Conservation (phyloP, 2,888 invertebrate genomes). For the Dicyrtomina minuta region DNA sequence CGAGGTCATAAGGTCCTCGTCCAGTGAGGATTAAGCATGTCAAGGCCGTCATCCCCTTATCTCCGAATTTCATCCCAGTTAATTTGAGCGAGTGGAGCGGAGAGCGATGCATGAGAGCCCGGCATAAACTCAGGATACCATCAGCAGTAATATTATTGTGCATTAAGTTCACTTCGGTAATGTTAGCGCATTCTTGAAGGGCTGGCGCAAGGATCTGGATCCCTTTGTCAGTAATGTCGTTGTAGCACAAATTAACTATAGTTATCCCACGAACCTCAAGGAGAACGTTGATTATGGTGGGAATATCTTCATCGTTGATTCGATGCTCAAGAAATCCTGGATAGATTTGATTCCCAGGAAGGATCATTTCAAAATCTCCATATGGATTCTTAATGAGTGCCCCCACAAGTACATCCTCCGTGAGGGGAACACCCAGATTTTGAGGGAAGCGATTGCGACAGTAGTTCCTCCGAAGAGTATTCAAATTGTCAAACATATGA, state of each 20-base stretch:
- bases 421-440: background rate
- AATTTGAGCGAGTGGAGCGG: slow-evolving; percentile 47
- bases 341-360: slow-evolving; percentile 35
- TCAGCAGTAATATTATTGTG: slow-evolving; percentile 47
- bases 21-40: slow-evolving; percentile 49
- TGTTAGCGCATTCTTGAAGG: slow-evolving; percentile 37
- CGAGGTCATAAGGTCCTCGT: slow-evolving; percentile 44
- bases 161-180: slow-evolving; percentile 43
- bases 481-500: slow-evolving; percentile 5
- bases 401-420: background rate
- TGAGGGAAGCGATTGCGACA: slow-evolving; percentile 6
- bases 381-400: slow-evolving; percentile 2
- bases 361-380: slow-evolving; percentile 16
- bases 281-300: slow-evolving; percentile 34
- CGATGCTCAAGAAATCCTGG: slow-evolving; percentile 29
- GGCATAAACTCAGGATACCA: slow-evolving; percentile 40
- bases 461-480: background rate
- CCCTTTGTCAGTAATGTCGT: slow-evolving; percentile 48
- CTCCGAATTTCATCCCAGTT: slow-evolving; percentile 50
- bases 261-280: slow-evolving; percentile 33
- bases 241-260: slow-evolving; percentile 50
- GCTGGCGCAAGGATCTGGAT: slow-evolving; percentile 35
- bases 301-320: slow-evolving; percentile 43
- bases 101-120: slow-evolving; percentile 39
- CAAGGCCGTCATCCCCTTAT: slow-evolving; percentile 49